Evolutionary conservation across 2,797 vertebrate species (phyloP).

Genomic region (Kryptolebias ocellatus): DNA sequence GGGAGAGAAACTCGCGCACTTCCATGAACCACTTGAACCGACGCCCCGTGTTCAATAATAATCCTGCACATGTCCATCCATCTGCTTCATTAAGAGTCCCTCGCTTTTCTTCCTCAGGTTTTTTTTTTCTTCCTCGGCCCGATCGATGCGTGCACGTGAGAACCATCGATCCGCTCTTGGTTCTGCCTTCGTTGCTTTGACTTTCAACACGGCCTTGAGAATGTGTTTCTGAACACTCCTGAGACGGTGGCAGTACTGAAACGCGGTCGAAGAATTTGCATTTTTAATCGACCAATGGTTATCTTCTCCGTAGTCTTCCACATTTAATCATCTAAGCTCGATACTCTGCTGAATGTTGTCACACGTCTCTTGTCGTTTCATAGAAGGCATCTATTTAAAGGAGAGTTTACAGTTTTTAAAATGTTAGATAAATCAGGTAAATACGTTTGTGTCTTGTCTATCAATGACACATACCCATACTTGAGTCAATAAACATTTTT

Average conservation of each 20-base stretch:
- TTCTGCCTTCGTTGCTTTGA: not conserved
- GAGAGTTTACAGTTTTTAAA: too few species aligned
- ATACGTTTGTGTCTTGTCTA: too few species aligned
- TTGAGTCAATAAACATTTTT: too few species aligned
- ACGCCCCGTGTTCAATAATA: slow-evolving; percentile 3
- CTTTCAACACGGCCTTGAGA: not conserved
- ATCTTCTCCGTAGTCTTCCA: too few species aligned
- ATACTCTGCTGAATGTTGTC: too few species aligned
- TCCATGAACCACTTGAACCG: slow-evolving; percentile 9
- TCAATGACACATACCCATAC: too few species aligned
- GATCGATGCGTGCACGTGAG: slow-evolving; percentile 5
- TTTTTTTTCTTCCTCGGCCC: not conserved
- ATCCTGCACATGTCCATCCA: slow-evolving; percentile 16
- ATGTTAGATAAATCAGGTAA: too few species aligned
- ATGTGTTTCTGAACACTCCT: not conserved
- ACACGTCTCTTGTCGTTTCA: too few species aligned
- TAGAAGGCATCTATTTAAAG: too few species aligned
- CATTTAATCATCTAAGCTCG: too few species aligned
- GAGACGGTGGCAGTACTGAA: not conserved
- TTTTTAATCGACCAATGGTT: not conserved
- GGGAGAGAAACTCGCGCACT: slow-evolving; percentile 5
- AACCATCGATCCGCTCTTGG: not conserved
- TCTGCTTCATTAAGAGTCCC: slow-evolving; percentile 1
- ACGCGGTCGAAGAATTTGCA: not conserved
- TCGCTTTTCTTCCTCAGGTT: slow-evolving; percentile 4